Evolutionary conservation across 2,888 invertebrate genomes (phyloP).

Genomic region (Xylocampa areola): DNA sequence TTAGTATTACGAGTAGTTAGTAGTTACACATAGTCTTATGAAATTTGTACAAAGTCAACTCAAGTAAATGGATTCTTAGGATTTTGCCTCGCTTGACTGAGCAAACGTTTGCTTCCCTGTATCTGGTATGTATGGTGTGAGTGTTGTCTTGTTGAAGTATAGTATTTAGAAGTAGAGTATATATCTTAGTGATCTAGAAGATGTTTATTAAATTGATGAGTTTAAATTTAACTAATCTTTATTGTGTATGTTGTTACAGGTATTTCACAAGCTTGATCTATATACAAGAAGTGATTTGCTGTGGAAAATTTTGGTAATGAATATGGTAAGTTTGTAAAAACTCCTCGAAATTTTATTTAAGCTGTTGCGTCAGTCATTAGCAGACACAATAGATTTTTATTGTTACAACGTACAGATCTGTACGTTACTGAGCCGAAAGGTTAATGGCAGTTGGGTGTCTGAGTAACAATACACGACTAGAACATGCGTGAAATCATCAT

Average conservation of each 20-base stretch:
- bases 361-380: too few species aligned
- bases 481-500: too few species aligned
- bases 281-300: slow-evolving; percentile 81
- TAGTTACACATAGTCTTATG: slow-evolving; percentile 28
- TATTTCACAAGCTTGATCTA: slow-evolving; percentile 82
- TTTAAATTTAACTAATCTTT: not conserved
- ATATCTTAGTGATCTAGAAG: not conserved
- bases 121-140: slow-evolving; percentile 9
- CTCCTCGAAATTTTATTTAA: too few species aligned
- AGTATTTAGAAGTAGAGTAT: too few species aligned
- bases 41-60: slow-evolving; percentile 47
- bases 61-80: slow-evolving; percentile 39
- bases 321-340: slow-evolving; percentile 64
- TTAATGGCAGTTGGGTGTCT: too few species aligned
- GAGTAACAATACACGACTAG: too few species aligned
- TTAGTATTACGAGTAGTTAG: too few species aligned
- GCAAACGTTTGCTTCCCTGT: slow-evolving; percentile 23
- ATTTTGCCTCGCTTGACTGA: slow-evolving; percentile 40
- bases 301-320: slow-evolving; percentile 58
- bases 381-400: too few species aligned
- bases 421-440: too few species aligned
- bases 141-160: not conserved
- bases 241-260: slow-evolving; percentile 67
- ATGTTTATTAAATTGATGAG: not conserved
- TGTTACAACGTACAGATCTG: too few species aligned